Evolutionary conservation across 2,113 vertebrate species (phyloP).

Genomic region (Scytalopus superciliaris): DNA sequence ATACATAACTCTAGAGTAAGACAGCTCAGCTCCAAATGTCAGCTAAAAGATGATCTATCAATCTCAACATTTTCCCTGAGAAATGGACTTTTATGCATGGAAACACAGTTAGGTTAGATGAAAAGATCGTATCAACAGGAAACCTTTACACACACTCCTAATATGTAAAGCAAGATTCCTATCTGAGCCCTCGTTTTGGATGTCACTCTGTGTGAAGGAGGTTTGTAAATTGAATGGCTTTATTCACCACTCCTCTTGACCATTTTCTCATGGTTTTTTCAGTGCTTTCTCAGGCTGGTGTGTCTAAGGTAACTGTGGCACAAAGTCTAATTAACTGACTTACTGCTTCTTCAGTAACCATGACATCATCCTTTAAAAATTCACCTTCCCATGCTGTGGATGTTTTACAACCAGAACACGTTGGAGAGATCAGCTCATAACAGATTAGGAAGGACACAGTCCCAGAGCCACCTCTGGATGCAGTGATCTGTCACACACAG

Average conservation of each 20-base stretch:
- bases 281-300: background rate
- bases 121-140: background rate
- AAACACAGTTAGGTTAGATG: background rate
- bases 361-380: background rate
- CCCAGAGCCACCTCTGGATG: background rate
- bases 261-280: background rate
- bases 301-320: background rate
- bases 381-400: background rate
- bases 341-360: background rate
- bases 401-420: background rate
- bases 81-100: background rate
- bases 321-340: background rate
- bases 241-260: background rate
- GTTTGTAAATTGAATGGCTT: background rate
- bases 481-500: background rate
- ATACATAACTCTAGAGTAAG: background rate
- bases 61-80: background rate
- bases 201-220: background rate
- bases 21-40: background rate
- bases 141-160: background rate
- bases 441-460: background rate
- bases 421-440: background rate
- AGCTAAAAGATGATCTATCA: background rate
- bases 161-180: rapidly evolving
- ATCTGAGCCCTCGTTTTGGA: background rate